A percentile compares a stretch with the other conserved stretches of the same genome.
phyloP scores from a whole-genome alignment of 2,888 invertebrate species.

The Microplitis manilae region DNA sequence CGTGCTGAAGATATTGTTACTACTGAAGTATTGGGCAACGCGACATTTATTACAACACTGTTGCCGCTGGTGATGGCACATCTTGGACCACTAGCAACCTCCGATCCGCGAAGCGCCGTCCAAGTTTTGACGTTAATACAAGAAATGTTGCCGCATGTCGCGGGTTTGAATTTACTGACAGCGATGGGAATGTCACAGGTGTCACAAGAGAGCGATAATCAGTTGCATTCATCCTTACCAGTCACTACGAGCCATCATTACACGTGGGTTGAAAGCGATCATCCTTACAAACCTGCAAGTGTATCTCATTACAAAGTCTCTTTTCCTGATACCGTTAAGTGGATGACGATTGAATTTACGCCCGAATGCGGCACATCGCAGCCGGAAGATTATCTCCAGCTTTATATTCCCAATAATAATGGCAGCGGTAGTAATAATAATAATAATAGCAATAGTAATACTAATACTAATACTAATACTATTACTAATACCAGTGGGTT shows the following conservation, averaged over 20 bases:
- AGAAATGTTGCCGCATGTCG: slow-evolving; percentile 90
- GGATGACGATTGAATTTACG: slow-evolving; percentile 96
- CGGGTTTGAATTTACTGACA: slow-evolving; percentile 84
- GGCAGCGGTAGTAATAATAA: slow-evolving; percentile 48
- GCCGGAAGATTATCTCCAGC: slow-evolving; percentile 89
- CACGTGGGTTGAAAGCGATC: slow-evolving; percentile 95
- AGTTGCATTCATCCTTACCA: slow-evolving; percentile 60
- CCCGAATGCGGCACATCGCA: slow-evolving; percentile 93
- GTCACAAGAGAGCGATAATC: slow-evolving; percentile 69
- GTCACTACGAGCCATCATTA: slow-evolving; percentile 88
- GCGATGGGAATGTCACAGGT: slow-evolving; percentile 70
- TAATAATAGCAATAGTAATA: slow-evolving; percentile 54
- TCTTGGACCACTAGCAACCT: slow-evolving; percentile 84
- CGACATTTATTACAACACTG: slow-evolving; percentile 81
- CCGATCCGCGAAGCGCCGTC: slow-evolving; percentile 89
- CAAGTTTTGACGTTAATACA: slow-evolving; percentile 89
- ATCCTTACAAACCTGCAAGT: slow-evolving; percentile 93
- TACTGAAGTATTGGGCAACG: slow-evolving; percentile 75
- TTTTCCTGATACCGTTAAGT: slow-evolving; percentile 90
- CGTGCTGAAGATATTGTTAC: slow-evolving; percentile 77
- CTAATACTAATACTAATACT: slow-evolving; percentile 52
- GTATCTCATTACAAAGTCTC: slow-evolving; percentile 90
- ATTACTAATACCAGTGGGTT: not conserved
- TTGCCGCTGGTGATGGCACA: slow-evolving; percentile 90
- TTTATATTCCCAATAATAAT: slow-evolving; percentile 77